A percentile compares a stretch with the other conserved stretches of the same genome.
These are phyloP conservation scores for Enteromius viviparus DNA, from an alignment of 2,797 vertebrate species.

Conservation along the genomic window DNA sequence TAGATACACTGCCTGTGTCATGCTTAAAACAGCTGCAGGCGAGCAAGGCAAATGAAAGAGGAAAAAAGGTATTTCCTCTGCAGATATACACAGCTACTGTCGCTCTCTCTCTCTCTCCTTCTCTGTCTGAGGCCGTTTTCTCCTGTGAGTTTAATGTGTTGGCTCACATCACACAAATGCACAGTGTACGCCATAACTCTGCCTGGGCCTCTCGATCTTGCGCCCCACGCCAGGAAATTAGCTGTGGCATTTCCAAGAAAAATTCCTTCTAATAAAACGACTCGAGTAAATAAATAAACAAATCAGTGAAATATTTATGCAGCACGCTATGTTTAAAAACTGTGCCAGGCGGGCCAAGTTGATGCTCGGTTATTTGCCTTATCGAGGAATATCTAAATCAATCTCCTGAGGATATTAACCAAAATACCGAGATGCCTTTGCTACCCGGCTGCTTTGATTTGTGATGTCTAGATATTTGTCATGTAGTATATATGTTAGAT, in stretches of 20 bases:
- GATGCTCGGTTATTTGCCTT: conserved; percentile 39
- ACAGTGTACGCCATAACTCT: conserved; percentile 59
- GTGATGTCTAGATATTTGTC: conserved; percentile 33
- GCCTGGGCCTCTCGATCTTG: conserved; percentile 60
- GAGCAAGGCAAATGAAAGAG: conserved; percentile 63
- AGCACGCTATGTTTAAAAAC: conserved; percentile 57
- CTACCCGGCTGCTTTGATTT: conserved; percentile 4
- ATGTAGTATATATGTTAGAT: conserved; percentile 12
- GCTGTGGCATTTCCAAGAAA: conserved; percentile 75
- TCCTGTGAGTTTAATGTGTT: conserved; percentile 58
- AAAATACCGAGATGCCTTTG: conserved; percentile 36
- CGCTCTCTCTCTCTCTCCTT: conserved; percentile 29
- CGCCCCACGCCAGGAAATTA: conserved; percentile 72
- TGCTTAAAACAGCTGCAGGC: conserved; percentile 64
- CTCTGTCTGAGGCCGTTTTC: conserved; percentile 28
- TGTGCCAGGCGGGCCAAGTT: conserved; percentile 9
- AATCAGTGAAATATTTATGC: conserved; percentile 75
- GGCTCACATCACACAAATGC: conserved; percentile 65
- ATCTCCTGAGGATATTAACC: conserved; percentile 46
- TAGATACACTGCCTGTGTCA: conserved; percentile 52
- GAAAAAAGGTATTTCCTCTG: conserved; percentile 66
- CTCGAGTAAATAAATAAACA: conserved; percentile 72
- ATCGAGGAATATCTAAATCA: conserved; percentile 50
- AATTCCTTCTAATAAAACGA: conserved; percentile 75
- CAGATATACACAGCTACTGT: conserved; percentile 58